Base-by-base conservation (phyloP, 2,113 vertebrate species). In the Pungitius pungitius region DNA sequence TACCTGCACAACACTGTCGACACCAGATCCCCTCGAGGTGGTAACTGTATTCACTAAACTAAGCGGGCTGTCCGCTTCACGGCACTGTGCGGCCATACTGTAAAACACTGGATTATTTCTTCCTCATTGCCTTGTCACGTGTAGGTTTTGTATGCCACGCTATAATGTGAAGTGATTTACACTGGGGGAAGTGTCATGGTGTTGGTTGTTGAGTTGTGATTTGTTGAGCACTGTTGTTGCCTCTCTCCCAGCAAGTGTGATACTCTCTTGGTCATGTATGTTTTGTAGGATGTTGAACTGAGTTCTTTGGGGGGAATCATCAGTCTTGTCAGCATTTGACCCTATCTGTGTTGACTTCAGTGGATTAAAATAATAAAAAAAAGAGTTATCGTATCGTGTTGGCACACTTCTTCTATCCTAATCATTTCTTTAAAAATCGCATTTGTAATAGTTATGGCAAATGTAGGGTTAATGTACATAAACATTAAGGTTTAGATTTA, bases 281-380 rank as follows among this genome's bases (percentile, higher is more conserved):
- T 92, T 91, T 89, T 85, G 77, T 90, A 87, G 86, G 78, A n/a
- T n/a, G n/a, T n/a, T n/a, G n/a, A n/a, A n/a, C n/a, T n/a, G n/a
- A n/a, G 70, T 81, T 75, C 37, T 84, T 81, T 51, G 30, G 65
- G 75, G 49, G 77, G 30, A 79, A 64, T 88, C 73, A 68, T 84
- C 37, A 2, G 63, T 90, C 76, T 81, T 83, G 85, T 88, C 84
- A 86, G 86, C 88, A 89, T 88, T 85, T 80, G 71, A 85, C 84
- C 81, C 81, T 73, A 72, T 91, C 77, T 85, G 90, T 93, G 91
- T 93, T 90, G 81, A 92, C 80, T 87, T 89, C 69, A 89, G 82
- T 92, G 92, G 91, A 91, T 91, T 91, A 89, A 90, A 92, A 72
- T 82, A 83, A 83, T 85, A 76, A 84, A 90, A 85, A 85, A 55